Evolutionary conservation across 2,888 invertebrate species (phyloP).

Genomic region (Clusia tigrina): DNA sequence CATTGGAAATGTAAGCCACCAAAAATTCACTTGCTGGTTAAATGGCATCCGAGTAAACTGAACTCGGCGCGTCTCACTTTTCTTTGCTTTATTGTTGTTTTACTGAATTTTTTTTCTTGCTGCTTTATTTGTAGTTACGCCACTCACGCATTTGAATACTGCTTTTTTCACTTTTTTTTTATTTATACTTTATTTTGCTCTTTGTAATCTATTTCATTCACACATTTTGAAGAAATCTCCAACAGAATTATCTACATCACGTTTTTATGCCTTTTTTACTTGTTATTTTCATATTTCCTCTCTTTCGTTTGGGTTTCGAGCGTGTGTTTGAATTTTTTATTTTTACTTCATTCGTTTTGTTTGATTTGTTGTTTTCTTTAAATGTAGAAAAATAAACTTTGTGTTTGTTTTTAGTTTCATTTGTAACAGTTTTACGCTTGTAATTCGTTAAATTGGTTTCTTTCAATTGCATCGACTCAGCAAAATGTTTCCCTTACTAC

Average conservation of each 20-base stretch:
- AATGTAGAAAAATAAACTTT: conserved; percentile 25
- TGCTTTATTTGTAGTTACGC: not conserved
- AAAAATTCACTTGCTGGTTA: not conserved
- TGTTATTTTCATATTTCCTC: conserved; percentile 5
- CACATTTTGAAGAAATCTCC: conserved; percentile 14
- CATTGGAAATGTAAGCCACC: not conserved
- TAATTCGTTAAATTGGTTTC: conserved; percentile 8
- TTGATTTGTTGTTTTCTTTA: conserved; percentile 35
- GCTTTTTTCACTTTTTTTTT: conserved; percentile 7
- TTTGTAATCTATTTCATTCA: conserved; percentile 19
- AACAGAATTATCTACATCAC: conserved; percentile 19
- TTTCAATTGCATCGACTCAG: conserved; percentile 23
- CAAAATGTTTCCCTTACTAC: conserved; percentile 16
- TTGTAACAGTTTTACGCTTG: conserved; percentile 21
- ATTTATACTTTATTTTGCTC: not conserved
- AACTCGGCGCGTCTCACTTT: no score
- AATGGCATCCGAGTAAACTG: not conserved
- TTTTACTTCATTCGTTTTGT: conserved; percentile 28
- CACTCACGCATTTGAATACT: not conserved
- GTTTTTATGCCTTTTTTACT: conserved; percentile 15
- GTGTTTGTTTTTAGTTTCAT: conserved; percentile 12
- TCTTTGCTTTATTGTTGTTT: not conserved
- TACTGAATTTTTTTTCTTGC: not conserved
- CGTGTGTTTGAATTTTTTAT: conserved; percentile 20
- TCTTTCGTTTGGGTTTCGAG: conserved; percentile 4